Base-by-base conservation (phyloP, 2,113 vertebrate species). In the Cathartes aura region DNA sequence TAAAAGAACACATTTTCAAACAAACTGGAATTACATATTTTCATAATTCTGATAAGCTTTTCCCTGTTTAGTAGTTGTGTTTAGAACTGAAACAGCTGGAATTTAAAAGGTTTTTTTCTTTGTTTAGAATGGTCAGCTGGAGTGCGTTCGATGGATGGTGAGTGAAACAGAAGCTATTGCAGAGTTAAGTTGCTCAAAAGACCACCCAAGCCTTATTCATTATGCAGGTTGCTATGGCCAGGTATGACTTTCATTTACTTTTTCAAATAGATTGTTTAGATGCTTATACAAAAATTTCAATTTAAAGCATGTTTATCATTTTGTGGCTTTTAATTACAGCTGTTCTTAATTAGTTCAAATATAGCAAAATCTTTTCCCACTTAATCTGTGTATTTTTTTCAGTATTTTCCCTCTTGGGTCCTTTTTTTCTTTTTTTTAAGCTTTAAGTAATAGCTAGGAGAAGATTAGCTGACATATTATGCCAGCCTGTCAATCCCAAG, bases 71-170 rank as follows among this genome's bases (percentile, higher is more conserved):
- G 27, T 87, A 90, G 12, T 20, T 56, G 12, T 81, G 52, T 87
- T 89, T 78, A 78, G 73, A 90, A 27, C 29, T 81, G 36, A 87
- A 84, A 93, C 24, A 91, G 7, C 5, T 91, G 78, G 27, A 56
- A 62, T 82, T 82, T 81, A 20, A 10, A 15, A 6, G 58, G 8
- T 66, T 40, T 92, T 72, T 45, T 62, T 67, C 9, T 40, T 87
- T 88, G n/a, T 96, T 92, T 97, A 99, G 99, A 99, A 99, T 38
- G 99, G 99, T 83, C 99, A 99, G 15, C 96, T 99, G 97, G 99
- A 99, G 94, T 99, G 99, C 34, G 99, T 99, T 40, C 98, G 99
- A 63, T 99, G 99, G 99, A 99, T 99, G 99, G 99, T 99, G 93
- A 99, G 99, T 0, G 99, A 99, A 97, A 99, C 99, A 0, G 99